A percentile compares a stretch with the other conserved stretches of the same genome.
Conservation (phyloP, 2,888 invertebrate genomes). For the Aethes cnicana region DNA sequence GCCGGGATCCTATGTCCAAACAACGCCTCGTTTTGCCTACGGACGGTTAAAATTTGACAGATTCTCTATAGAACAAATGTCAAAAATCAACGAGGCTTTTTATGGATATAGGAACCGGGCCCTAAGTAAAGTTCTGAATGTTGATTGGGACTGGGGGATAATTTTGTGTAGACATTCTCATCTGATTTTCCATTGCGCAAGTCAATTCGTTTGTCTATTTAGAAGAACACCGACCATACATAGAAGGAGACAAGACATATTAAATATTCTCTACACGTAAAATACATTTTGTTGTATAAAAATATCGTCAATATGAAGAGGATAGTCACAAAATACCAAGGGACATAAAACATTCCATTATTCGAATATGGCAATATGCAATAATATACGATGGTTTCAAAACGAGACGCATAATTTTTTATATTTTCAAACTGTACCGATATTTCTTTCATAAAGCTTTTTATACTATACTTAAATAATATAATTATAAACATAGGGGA, state of each 20-base stretch:
- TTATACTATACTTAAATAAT: constrained; percentile 38
- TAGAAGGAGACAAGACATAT: constrained; percentile 41
- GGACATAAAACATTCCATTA: constrained; percentile 36
- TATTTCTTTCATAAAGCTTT: constrained; percentile 31
- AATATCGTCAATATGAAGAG: constrained; percentile 22
- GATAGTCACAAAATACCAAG: constrained; percentile 29
- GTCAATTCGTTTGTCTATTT: constrained; percentile 44
- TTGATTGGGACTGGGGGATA: neutral
- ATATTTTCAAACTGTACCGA: neutral
- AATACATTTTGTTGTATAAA: constrained; percentile 21
- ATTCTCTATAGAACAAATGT: too few species aligned
- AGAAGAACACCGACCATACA: constrained; percentile 48
- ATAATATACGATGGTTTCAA: neutral
- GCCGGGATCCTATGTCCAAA: too few species aligned
- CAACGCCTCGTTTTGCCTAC: too few species aligned
- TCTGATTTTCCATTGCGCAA: constrained; percentile 44
- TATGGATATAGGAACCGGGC: too few species aligned
- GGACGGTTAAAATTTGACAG: too few species aligned
- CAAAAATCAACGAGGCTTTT: too few species aligned
- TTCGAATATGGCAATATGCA: constrained; percentile 19
- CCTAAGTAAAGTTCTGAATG: neutral
- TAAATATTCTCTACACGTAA: constrained; percentile 50
- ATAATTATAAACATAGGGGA: constrained; percentile 36
- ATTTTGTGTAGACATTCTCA: constrained; percentile 14
- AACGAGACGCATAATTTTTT: neutral